Percentiles rank a stretch among this genome's conserved stretches.
These are phyloP conservation scores for Sebastes oblongus DNA, from an alignment of 2,797 vertebrate genomes.

Conservation along the genomic window DNA sequence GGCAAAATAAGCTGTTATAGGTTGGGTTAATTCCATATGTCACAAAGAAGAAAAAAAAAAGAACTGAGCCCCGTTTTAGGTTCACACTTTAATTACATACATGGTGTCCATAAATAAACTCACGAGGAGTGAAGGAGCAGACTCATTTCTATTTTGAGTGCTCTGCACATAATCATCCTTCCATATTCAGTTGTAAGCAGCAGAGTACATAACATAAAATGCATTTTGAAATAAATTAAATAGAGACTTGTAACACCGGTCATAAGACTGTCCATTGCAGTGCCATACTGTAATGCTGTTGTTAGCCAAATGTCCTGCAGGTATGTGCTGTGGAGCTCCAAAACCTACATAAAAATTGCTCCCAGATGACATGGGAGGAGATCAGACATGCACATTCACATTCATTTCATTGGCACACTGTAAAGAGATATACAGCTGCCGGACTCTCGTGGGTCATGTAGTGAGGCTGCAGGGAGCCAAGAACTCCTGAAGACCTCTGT, in stretches of 20 bases:
- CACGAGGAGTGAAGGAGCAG: conserved; percentile 26
- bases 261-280: neutral
- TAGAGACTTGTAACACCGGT: neutral
- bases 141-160: conserved; percentile 37
- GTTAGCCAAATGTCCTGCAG: conserved; percentile 9
- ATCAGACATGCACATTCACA: conserved; percentile 9
- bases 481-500: neutral
- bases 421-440: conserved; percentile 9
- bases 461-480: neutral
- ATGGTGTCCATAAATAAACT: conserved; percentile 62
- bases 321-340: conserved; percentile 3
- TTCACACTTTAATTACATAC: conserved; percentile 73
- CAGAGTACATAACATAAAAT: neutral
- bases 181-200: conserved; percentile 1
- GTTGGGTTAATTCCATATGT: conserved; percentile 70
- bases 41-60: conserved; percentile 60
- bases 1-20: conserved; percentile 73
- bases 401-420: conserved; percentile 7
- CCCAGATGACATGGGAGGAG: conserved; percentile 26
- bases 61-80: conserved; percentile 50
- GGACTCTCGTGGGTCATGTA: neutral
- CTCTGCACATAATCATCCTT: neutral
- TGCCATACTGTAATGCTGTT: neutral
- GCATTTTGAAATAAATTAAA: neutral
- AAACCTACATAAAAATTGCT: conserved; percentile 20